These are phyloP conservation scores for Gymnodraco acuticeps DNA, from an alignment of 2,797 vertebrate genomes.

Conservation along the genomic window DNA sequence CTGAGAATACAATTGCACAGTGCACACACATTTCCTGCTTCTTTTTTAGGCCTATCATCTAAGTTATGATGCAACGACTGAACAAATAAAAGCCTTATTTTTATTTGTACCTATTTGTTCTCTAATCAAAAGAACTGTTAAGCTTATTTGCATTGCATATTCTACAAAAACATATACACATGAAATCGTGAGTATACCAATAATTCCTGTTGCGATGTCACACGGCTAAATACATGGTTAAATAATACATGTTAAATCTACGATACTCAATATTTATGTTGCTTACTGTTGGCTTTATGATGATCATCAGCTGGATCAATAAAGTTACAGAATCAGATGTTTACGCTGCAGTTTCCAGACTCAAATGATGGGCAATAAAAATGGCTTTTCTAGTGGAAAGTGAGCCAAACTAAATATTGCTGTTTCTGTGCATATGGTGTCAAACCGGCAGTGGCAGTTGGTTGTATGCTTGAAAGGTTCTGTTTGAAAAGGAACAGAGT, in stretches of 20 bases:
- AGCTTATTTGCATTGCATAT: background rate
- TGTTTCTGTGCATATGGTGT: constrained; percentile 53
- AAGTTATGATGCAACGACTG: background rate
- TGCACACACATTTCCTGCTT: background rate
- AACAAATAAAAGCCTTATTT: background rate
- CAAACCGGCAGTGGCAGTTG: constrained; percentile 46
- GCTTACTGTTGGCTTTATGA: background rate
- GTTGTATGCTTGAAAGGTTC: constrained; percentile 63
- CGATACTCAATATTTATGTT: background rate
- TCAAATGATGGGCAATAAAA: constrained; percentile 38
- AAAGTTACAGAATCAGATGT: constrained; percentile 2
- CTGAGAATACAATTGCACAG: background rate
- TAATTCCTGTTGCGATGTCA: background rate
- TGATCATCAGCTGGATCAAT: constrained; percentile 2
- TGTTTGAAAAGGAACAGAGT: constrained; percentile 61
- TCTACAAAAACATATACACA: no score
- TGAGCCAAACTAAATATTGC: constrained; percentile 52
- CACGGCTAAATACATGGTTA: background rate
- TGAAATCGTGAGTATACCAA: background rate
- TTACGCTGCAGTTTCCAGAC: constrained; percentile 36
- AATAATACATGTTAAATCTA: background rate
- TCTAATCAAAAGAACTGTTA: background rate
- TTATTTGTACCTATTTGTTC: background rate
- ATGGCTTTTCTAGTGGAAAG: constrained; percentile 40
- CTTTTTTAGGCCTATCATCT: constrained; percentile 16